These are phyloP conservation scores for Psilanteris sp. DNA, from an alignment of 1,140 invertebrate species.

Conservation along the genomic window DNA sequence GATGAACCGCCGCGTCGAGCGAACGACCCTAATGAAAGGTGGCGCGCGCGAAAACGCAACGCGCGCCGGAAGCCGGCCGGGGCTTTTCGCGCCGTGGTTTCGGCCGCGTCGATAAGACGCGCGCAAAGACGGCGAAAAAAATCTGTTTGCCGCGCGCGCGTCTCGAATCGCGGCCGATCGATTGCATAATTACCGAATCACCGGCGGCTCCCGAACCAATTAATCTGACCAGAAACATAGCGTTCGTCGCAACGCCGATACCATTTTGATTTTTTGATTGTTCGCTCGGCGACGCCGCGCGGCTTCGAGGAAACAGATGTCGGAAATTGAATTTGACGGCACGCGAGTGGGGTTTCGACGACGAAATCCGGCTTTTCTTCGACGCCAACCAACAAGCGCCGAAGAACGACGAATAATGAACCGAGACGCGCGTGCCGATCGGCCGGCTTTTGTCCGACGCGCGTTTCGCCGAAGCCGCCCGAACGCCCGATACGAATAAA, in stretches of 20 bases:
- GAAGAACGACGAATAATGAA: no score
- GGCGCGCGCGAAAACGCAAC: neutral
- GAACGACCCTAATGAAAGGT: slow-evolving; percentile 31
- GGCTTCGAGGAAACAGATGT: slow-evolving; percentile 2
- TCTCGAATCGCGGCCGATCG: no score
- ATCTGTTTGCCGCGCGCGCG: no score
- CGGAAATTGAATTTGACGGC: slow-evolving; percentile 6
- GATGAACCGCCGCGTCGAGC: slow-evolving; percentile 23
- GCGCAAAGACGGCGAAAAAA: no score
- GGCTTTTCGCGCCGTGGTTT: no score
- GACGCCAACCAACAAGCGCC: no score
- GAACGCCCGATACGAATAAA: no score
- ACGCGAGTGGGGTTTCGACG: no score
- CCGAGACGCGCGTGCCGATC: no score
- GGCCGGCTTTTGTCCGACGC: no score
- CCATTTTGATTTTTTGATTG: slow-evolving; percentile 9
- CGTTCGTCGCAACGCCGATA: neutral
- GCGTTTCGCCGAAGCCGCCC: no score
- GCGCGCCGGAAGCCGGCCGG: neutral
- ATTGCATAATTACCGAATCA: slow-evolving; percentile 12
- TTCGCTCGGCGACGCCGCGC: neutral
- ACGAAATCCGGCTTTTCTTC: no score
- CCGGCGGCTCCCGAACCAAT: neutral
- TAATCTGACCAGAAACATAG: neutral
- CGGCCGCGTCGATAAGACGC: neutral